Evolutionary conservation across 1,140 invertebrate species (phyloP), one percentile per base, ranked within the genome.

Genomic region (Whitmania pigra): DNA sequence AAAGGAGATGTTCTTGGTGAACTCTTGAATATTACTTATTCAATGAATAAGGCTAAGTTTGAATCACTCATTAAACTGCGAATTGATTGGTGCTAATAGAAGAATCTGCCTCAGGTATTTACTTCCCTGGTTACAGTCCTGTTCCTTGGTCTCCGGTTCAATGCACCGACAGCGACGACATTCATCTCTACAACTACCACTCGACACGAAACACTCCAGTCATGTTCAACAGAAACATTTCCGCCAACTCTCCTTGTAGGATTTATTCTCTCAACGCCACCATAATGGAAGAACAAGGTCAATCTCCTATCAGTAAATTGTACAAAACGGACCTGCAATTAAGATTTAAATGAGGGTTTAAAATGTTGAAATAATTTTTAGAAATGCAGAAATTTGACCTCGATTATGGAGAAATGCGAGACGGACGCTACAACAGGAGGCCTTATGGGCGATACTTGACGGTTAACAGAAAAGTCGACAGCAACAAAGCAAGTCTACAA

Each of bases 231-330:
- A 25, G n/a, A 53, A 53, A 22, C 31, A 71, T n/a, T 13, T 25
- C 40, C 0, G 36, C 43, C 43, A 53, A 25, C 20, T 53, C 43
- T 27, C 31, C 69, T 20, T 71, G 69, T 53, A 40, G 69, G 49
- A 53, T 29, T 25, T 71, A 71, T 53, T 71, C 69, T 25, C 22
- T 53, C 31, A 71, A 71, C 69, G 69, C 69, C 27, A 71, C 69
- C 36, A 53, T 71, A 40, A 55, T 71, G 43, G 29, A n/a, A 20
- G 43, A 71, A 22, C 36, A 71, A 22, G 69, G 69, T 71, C n/a
- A 67, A 4, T 31, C 43, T 0, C 43, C 15, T 17, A 49, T 49
- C 15, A 49, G 43, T 49, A 49, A 49, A 49, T 49, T 49, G 13
- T 5, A 13, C 31, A 36, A 49, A 49, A 49, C 43, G 13, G 9